Evolutionary conservation across 2,888 invertebrate genomes (phyloP), one percentile per base, ranked within the genome.

Genomic region (Drosophila testacea): DNA sequence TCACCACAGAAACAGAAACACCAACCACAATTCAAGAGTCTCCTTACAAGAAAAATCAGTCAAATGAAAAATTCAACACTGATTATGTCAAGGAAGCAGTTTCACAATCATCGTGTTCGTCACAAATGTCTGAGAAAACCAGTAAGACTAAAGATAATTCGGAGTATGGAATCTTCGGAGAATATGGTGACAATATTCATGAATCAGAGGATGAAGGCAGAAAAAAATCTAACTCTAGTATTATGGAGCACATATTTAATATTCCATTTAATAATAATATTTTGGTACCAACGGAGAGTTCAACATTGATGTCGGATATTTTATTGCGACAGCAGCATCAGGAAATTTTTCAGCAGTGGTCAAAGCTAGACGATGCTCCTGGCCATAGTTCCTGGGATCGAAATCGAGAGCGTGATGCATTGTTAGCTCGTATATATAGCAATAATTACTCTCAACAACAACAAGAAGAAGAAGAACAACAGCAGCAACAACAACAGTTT

Each of bases 251-350:
- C 28, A 64, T 76, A 22, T 81, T 82, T 6, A 69, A 60, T 47
- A 44, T 54, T 1, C 67, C 79, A 2, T 13, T 39, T 9, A 69
- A 42, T 9, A 71, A 56, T 36, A 41, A 50, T 32, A 27, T 30
- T 6, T 6, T 44, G n/a, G 46, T 38, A n/a, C 42, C 66, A 30
- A 28, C 56, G 30, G 27, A 66, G 6, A 44, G 69, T 5, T 38
- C 80, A 0, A 51, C 73, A 16, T 52, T 82, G 6, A 64, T 82
- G 55, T 73, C 89, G 0, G 85, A 85, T 39, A 63, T 89, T 4
- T 69, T 91, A 4, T 42, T 88, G 27, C 71, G 81, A 1, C 88
- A 90, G 28, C 81, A 90, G n/a, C 77, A 87, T 13, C 38, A 44
- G 4, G 70, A 75, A 5, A 68, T 81, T 44, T 71, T 84, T 6